A percentile compares a stretch with the other conserved stretches of the same genome.
Conservation (phyloP, 2,797 vertebrate genomes). For the Philypnodon macrostomus region DNA sequence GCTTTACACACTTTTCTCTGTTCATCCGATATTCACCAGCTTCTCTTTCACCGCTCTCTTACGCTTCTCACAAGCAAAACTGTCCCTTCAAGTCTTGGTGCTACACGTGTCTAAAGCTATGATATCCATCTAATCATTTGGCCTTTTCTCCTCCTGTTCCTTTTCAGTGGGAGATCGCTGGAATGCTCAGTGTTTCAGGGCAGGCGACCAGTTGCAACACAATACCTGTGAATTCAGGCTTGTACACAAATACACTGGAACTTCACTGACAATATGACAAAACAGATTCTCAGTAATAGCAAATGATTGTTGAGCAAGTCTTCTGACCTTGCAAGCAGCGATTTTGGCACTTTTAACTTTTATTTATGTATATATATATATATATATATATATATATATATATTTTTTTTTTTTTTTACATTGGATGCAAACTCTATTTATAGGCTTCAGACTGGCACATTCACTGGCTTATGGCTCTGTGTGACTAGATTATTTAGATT, state of each 20-base stretch:
- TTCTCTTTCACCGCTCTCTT: slow-evolving; percentile 48
- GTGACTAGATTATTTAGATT: too few relatives aligned
- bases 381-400: too few relatives aligned
- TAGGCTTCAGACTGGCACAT: too few relatives aligned
- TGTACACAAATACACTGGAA: background rate
- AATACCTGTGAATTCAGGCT: slow-evolving; percentile 45
- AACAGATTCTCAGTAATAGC: background rate
- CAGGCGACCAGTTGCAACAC: slow-evolving; percentile 55
- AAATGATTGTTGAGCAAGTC: too few relatives aligned
- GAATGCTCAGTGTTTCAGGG: slow-evolving; percentile 44
- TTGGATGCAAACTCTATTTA: too few relatives aligned
- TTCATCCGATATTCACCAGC: slow-evolving; percentile 65
- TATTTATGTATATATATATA: too few relatives aligned
- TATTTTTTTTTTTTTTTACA: too few relatives aligned
- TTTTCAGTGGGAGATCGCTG: slow-evolving; percentile 29
- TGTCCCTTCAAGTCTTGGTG: slow-evolving; percentile 60
- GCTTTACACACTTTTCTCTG: slow-evolving; percentile 60
- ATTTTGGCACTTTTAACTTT: too few relatives aligned
- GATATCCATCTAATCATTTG: slow-evolving; percentile 62
- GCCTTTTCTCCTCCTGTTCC: slow-evolving; percentile 45
- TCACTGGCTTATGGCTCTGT: too few relatives aligned
- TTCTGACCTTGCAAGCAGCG: too few relatives aligned
- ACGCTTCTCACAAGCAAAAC: slow-evolving; percentile 22
- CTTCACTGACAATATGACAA: background rate
- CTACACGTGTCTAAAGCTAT: slow-evolving; percentile 59